Evolutionary conservation across 2,797 vertebrate species (phyloP).

Genomic region (Gymnopithys bicolor): DNA sequence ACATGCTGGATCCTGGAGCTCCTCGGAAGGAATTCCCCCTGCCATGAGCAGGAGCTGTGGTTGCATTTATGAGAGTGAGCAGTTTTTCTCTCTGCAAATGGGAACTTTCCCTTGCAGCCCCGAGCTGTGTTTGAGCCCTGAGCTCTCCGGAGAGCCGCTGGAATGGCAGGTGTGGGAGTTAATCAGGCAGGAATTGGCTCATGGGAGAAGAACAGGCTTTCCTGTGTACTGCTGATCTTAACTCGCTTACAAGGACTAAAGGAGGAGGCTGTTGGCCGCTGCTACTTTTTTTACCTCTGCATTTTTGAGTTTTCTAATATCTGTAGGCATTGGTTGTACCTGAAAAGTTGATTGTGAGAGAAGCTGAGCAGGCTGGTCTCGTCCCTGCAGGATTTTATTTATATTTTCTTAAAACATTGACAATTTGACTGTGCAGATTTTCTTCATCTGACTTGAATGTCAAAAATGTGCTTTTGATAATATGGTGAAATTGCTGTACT

Average conservation of each 20-base stretch:
- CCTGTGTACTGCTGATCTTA: not conserved
- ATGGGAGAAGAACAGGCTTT: not conserved
- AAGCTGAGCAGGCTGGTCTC: not conserved
- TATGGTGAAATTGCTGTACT: not conserved
- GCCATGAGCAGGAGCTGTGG: not conserved
- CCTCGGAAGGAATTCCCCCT: not conserved
- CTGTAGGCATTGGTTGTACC: not conserved
- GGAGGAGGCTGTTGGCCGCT: not conserved
- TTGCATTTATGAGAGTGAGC: not conserved
- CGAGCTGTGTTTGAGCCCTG: not conserved
- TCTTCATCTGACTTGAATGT: not conserved
- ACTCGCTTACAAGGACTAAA: not conserved
- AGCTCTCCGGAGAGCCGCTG: not conserved
- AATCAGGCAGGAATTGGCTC: not conserved
- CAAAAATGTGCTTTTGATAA: not conserved
- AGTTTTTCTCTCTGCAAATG: not conserved
- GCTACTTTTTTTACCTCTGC: not conserved
- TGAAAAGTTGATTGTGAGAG: not conserved
- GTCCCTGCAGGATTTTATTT: not conserved
- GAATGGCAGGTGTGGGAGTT: not conserved
- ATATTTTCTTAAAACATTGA: not conserved
- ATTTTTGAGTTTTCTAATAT: not conserved
- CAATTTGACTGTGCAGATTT: not conserved
- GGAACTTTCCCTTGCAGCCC: not conserved
- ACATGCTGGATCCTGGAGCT: not conserved